Evolutionary conservation across 30 jellyfish, hydroid and myxozoan genomes (phyloP), one percentile per base, ranked within the genome.

Genomic region (Chironex yamaguchii): DNA sequence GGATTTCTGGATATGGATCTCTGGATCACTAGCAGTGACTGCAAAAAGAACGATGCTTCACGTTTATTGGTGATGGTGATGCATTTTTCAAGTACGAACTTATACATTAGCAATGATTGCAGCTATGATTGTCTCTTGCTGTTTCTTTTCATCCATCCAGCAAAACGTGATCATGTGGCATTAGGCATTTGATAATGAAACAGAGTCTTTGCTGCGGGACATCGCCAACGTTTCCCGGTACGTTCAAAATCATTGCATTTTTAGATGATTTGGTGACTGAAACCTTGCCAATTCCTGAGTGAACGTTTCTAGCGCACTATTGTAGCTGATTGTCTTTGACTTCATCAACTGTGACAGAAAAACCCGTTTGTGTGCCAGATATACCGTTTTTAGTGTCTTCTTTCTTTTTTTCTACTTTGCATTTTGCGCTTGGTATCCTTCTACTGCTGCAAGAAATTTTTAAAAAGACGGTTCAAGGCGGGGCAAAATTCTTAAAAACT

Each of bases 361-460:
- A 42, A 17, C 9, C 13, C 58, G 17, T 42, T 42, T 42, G 9
- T 17, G 13, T 17, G 9, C 58, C 58, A 42, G 58, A 42, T 42
- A 42, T 42, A 17, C 58, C 17, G n/a, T 70, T 36, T 70, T 28
- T 32, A 12, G 73, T 14, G 17, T 23, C 11, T 30, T 34, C 49
- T 34, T 73, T 73, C 28, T 78, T n/a, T 34, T 73, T 78, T 26
- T 73, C 74, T 3, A 2, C 78, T 34, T 73, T 73, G 58, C 17
- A 42, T 17, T 42, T 42, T 42, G 58, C 58, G 58, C 17, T 42
- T 42, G 58, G 58, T 17, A 17, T 17, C 58, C 58, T 42, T 42
- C 58, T 42, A n/a, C n/a, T n/a, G n/a, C n/a, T n/a, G n/a, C n/a
- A n/a, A n/a, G n/a, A n/a, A n/a, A n/a, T n/a, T n/a, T n/a, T n/a